These are phyloP conservation scores for Scopus umbretta DNA, from an alignment of 2,113 vertebrate genomes.

Conservation along the genomic window DNA sequence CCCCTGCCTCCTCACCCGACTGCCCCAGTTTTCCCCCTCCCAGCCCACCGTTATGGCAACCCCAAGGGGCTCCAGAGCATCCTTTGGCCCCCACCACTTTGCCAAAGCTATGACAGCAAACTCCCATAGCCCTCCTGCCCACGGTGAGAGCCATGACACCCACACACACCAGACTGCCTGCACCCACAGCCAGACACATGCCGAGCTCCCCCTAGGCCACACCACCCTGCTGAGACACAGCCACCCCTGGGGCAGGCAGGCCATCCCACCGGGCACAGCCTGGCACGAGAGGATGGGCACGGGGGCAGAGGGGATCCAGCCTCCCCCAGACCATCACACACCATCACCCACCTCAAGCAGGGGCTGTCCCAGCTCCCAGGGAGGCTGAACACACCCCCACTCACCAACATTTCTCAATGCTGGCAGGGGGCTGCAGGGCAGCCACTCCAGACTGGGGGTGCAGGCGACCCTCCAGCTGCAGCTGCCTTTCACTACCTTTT, in stretches of 20 bases:
- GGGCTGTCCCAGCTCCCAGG: not conserved
- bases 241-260: not conserved
- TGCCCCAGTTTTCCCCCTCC: not conserved
- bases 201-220: not conserved
- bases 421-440: not conserved
- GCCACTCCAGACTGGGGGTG: fast-evolving
- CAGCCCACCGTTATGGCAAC: not conserved
- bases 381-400: not conserved
- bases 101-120: not conserved
- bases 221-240: not conserved
- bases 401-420: not conserved
- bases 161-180: not conserved
- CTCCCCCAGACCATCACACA: not conserved
- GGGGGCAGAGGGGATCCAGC: not conserved
- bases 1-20: not conserved
- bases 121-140: not conserved
- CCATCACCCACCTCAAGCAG: not conserved
- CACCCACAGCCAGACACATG: not conserved
- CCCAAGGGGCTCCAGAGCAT: not conserved
- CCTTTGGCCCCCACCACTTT: not conserved
- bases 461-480: fast-evolving
- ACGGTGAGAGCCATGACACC: fast-evolving
- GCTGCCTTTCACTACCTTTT: not conserved
- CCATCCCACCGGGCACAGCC: not conserved
- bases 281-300: not conserved